Evolutionary conservation across 1,140 invertebrate genomes (phyloP), one percentile per base, ranked within the genome.

Genomic region (Drosophila paulistorum): DNA sequence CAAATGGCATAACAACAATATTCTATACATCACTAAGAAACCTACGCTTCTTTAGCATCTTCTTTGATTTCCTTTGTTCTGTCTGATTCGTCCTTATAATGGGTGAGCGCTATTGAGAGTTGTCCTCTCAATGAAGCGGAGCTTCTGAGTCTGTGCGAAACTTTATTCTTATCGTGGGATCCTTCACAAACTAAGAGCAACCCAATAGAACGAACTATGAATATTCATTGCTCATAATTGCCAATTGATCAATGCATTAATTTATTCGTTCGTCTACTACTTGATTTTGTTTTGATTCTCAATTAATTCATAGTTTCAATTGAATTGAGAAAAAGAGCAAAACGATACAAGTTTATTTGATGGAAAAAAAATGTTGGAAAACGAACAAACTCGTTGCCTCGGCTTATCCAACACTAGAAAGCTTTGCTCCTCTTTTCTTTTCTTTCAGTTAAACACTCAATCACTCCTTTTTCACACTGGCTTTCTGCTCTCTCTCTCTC

Each of bases 371-470:
- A 39, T 39, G 48, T 26, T 48, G 14, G 10, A 17, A 64, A 54
- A 55, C 33, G 58, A 51, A 51, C 30, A 30, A 30, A 30, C 30
- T 30, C 30, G 35, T 37, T 37, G 9, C 35, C 17, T 51, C 9
- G 45, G 9, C 17, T 51, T 51, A 23, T 9, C 45, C 17, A 23
- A 51, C 17, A 51, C 17, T 51, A 11, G 45, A 51, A 33, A 51
- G 57, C 7, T 65, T 48, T 37, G 20, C 13, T 30, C 57, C 45
- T 48, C 48, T 58, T 42, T 54, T 37, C 51, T 33, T 64, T 41
- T 35, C 71, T 79, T 68, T 67, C 63, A 55, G 73, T 61, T 81
- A 71, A 75, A 63, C 72, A 72, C 64, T 71, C 55, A 67, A 42
- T 62, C 48, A 81, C 51, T 65, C 76, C 23, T 67, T 58, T 74